Evolutionary conservation across 2,888 invertebrate species (phyloP).

Genomic region (Nesidiocoris tenuis): DNA sequence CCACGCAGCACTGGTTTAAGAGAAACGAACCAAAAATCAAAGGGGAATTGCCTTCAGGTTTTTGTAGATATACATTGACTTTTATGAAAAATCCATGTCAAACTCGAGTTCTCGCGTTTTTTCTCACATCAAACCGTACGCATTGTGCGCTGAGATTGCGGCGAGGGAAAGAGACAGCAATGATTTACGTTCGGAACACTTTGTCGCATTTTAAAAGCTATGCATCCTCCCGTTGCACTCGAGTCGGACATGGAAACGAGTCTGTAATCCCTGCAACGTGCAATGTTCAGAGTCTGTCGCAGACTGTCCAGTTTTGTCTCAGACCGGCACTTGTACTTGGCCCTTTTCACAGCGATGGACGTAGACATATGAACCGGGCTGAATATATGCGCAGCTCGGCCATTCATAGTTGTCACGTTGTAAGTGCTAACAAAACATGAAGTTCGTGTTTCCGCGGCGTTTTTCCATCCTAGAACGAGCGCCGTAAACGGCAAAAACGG

Average conservation of each 20-base stretch:
- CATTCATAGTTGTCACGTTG: conserved; percentile 41
- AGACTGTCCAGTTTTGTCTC: conserved; percentile 6
- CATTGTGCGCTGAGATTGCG: not conserved
- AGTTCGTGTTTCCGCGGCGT: conserved; percentile 35
- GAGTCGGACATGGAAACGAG: conserved; percentile 24
- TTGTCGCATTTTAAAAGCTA: conserved; percentile 35
- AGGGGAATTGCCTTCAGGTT: too few species aligned
- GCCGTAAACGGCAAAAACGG: too few species aligned
- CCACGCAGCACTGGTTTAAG: too few species aligned
- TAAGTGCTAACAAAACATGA: conserved; percentile 34
- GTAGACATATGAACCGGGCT: conserved; percentile 27
- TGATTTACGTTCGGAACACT: conserved; percentile 35
- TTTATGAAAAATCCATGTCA: too few species aligned
- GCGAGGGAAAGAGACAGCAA: not conserved
- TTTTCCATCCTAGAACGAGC: too few species aligned
- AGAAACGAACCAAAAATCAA: too few species aligned
- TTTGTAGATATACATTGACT: too few species aligned
- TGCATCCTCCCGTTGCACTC: conserved; percentile 24
- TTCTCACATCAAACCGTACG: too few species aligned
- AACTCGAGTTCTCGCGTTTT: too few species aligned
- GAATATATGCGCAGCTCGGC: conserved; percentile 28
- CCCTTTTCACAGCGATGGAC: conserved; percentile 9
- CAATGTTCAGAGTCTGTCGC: conserved; percentile 32
- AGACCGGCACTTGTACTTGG: conserved; percentile 4
- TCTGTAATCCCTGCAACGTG: conserved; percentile 32